These are phyloP conservation scores for Drosophila ironensis DNA, from an alignment of 1,140 invertebrate species.

Conservation along the genomic window DNA sequence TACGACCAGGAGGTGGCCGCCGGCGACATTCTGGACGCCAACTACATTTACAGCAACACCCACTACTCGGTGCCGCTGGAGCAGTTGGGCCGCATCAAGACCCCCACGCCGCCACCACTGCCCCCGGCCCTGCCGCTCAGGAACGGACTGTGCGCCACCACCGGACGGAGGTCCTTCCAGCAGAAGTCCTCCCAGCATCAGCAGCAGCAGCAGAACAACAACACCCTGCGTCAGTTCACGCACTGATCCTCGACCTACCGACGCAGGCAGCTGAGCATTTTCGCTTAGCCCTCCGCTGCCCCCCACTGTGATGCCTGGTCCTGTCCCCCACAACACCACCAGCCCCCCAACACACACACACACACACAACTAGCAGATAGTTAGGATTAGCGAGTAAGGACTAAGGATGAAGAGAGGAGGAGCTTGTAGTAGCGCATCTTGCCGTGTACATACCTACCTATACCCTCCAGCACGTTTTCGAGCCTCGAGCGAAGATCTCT, in stretches of 20 bases:
- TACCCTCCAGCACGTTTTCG: constrained; percentile 21
- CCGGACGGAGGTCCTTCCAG: constrained; percentile 69
- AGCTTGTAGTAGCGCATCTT: no score
- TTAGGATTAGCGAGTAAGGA: constrained; percentile 8
- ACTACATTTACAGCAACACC: constrained; percentile 78
- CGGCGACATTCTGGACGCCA: constrained; percentile 69
- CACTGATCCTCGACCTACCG: constrained; percentile 74
- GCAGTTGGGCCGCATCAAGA: constrained; percentile 65
- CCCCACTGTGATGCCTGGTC: constrained; percentile 66
- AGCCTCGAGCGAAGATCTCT: constrained; percentile 24
- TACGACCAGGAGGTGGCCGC: constrained; percentile 44
- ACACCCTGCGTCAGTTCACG: constrained; percentile 60
- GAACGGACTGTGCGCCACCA: constrained; percentile 69
- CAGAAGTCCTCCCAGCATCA: constrained; percentile 45
- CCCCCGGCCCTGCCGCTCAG: constrained; percentile 77
- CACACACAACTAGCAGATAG: constrained; percentile 6
- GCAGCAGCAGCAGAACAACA: constrained; percentile 26
- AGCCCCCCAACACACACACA: background rate
- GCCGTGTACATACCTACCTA: no score
- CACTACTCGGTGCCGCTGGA: constrained; percentile 79
- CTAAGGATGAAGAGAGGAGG: background rate
- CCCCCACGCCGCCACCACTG: constrained; percentile 74
- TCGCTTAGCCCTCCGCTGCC: constrained; percentile 47
- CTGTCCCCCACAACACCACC: constrained; percentile 1
- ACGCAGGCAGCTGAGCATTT: constrained; percentile 70